Evolutionary conservation across 1,140 invertebrate genomes (phyloP).

Genomic region (Anastatus disparis): DNA sequence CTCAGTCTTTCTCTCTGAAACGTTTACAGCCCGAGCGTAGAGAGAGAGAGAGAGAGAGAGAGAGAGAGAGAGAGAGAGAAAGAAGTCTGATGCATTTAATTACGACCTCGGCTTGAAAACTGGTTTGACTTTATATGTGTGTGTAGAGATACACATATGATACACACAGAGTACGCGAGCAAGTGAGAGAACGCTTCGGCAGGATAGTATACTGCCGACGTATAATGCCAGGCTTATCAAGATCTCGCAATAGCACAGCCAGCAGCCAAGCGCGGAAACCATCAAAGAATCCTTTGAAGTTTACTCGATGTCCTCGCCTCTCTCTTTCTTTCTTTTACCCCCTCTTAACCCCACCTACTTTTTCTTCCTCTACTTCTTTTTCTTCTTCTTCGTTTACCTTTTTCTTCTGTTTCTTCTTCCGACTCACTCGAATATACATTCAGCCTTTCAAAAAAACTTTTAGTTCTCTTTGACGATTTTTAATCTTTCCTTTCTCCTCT

Average conservation of each 20-base stretch:
- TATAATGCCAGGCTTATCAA: constrained; percentile 63
- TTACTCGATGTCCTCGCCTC: constrained; percentile 58
- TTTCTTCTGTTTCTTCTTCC: background rate
- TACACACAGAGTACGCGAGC: constrained; percentile 39
- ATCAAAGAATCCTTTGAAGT: constrained; percentile 65
- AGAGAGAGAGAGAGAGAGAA: too few relatives aligned
- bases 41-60: too few relatives aligned
- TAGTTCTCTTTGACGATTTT: constrained; percentile 1
- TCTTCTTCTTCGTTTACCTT: background rate
- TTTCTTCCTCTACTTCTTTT: constrained; percentile 12
- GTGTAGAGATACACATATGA: constrained; percentile 42
- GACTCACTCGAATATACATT: constrained; percentile 17
- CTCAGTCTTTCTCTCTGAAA: too few relatives aligned
- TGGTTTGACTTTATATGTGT: constrained; percentile 47
- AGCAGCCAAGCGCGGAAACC: constrained; percentile 55
- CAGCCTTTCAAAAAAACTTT: too few relatives aligned
- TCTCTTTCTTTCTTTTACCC: constrained; percentile 40
- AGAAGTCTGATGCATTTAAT: constrained; percentile 55
- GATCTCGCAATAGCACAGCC: constrained; percentile 61
- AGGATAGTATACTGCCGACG: constrained; percentile 56
- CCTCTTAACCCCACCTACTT: constrained; percentile 29
- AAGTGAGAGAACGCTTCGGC: background rate
- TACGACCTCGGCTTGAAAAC: constrained; percentile 51
- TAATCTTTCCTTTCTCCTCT: constrained; percentile 20
- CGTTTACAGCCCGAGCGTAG: too few relatives aligned